phyloP scores from a whole-genome alignment of 2,888 invertebrate species.

The Leptothorax acervorum region DNA sequence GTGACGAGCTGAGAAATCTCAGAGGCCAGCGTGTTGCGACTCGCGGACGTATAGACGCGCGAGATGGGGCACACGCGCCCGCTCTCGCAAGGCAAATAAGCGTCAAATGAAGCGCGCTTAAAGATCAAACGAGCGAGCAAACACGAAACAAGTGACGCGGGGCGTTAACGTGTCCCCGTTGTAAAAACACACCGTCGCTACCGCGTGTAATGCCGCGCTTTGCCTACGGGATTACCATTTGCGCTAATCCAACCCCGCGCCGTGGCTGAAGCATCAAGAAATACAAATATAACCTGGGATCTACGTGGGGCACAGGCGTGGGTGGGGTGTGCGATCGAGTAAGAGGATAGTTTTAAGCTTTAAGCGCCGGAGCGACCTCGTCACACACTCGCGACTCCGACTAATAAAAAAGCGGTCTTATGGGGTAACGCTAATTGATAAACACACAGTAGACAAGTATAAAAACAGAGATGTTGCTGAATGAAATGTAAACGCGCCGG shows the following conservation, averaged over 20 bases:
- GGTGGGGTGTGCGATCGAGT: conserved; percentile 58
- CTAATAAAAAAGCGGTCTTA: conserved; percentile 30
- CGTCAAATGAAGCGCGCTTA: conserved; percentile 80
- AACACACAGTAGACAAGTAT: conserved; percentile 24
- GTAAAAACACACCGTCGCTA: conserved; percentile 83
- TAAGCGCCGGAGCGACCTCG: conserved; percentile 57
- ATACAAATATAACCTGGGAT: conserved; percentile 82
- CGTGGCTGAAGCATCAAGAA: conserved; percentile 68
- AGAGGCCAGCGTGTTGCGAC: conserved; percentile 66
- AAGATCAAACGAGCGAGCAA: conserved; percentile 85
- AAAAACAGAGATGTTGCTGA: conserved; percentile 4
- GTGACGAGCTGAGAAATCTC: conserved; percentile 71
- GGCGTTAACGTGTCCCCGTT: conserved; percentile 80
- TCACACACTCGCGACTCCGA: conserved; percentile 36
- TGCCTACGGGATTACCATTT: conserved; percentile 85
- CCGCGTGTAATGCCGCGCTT: conserved; percentile 79
- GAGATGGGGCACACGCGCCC: conserved; percentile 66
- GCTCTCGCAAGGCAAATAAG: conserved; percentile 74
- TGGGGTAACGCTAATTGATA: conserved; percentile 46
- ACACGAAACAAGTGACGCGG: conserved; percentile 83
- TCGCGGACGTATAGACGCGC: conserved; percentile 58
- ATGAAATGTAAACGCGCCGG: neutral
- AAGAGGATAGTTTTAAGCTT: conserved; percentile 79
- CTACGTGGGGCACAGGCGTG: conserved; percentile 60
- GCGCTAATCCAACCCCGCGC: conserved; percentile 78